Evolutionary conservation across 2,113 vertebrate genomes (phyloP).

Genomic region (Microtus montanus): DNA sequence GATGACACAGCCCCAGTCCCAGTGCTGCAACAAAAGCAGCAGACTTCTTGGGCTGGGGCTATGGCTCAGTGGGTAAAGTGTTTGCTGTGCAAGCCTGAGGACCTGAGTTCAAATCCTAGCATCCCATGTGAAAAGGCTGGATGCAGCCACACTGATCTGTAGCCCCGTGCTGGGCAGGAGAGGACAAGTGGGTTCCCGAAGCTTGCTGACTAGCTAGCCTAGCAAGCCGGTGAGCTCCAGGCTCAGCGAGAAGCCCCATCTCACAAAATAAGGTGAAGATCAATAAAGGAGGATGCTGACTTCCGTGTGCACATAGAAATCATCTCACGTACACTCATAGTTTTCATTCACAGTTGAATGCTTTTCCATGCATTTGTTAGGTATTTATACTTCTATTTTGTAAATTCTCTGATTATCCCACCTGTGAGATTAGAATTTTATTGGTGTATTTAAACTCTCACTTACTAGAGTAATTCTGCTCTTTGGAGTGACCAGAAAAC

Average conservation of each 20-base stretch:
- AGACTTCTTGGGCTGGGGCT: neutral
- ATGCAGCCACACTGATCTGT: neutral
- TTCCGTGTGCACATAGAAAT: neutral
- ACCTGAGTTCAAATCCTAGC: neutral
- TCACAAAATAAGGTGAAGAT: neutral
- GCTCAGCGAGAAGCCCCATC: neutral
- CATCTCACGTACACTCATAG: neutral
- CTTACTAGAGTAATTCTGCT: constrained; percentile 27
- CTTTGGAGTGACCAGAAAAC: constrained; percentile 65
- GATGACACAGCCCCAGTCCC: neutral
- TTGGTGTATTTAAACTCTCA: constrained; percentile 38
- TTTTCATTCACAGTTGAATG: constrained; percentile 28
- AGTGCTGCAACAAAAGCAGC: neutral
- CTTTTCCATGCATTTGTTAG: constrained; percentile 2
- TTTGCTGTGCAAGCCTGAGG: neutral
- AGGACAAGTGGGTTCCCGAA: neutral
- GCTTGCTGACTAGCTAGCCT: neutral
- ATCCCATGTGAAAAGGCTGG: neutral
- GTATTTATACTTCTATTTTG: neutral
- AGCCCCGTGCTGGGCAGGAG: neutral
- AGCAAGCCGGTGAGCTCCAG: neutral
- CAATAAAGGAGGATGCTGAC: neutral
- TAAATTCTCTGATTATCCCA: constrained; percentile 41
- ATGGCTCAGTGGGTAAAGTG: neutral
- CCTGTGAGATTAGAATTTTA: neutral